Conservation (phyloP, 2,113 vertebrate species). For the Dicrurus megarhynchus region DNA sequence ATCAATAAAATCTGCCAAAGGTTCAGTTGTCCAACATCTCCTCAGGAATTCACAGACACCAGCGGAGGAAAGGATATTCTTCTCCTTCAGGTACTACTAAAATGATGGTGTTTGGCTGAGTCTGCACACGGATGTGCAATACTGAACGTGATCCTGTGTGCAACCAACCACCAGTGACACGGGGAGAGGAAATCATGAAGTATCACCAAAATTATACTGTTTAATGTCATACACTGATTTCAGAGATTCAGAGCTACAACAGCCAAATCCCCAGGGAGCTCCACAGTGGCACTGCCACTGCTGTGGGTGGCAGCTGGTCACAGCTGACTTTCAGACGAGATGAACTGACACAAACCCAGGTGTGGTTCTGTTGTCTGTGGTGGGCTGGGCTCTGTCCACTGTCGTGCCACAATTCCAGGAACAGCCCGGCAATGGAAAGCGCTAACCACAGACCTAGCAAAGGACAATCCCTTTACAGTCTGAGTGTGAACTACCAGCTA, state of each 20-base stretch:
- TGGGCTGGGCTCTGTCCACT: not conserved
- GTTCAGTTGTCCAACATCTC: not conserved
- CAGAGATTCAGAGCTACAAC: not conserved
- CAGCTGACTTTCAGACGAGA: not conserved
- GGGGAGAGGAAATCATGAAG: not conserved
- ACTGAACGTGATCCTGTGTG: not conserved
- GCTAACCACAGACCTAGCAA: not conserved
- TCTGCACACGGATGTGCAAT: not conserved
- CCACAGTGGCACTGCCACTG: not conserved
- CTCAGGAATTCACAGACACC: not conserved
- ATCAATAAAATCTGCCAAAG: not conserved
- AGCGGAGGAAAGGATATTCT: not conserved
- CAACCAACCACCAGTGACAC: not conserved
- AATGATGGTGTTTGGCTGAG: not conserved
- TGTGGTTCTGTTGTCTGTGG: not conserved
- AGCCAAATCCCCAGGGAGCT: not conserved
- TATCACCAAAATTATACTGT: fast-evolving
- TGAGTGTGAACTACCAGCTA: not conserved
- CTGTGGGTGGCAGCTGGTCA: not conserved
- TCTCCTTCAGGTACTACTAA: not conserved
- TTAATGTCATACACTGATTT: not conserved
- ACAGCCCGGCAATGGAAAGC: not conserved
- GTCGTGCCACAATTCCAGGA: not conserved
- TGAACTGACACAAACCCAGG: not conserved
- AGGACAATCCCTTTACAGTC: not conserved